These are phyloP conservation scores for Chaetodon trifasciatus DNA, from an alignment of 2,797 vertebrate species.

Conservation along the genomic window DNA sequence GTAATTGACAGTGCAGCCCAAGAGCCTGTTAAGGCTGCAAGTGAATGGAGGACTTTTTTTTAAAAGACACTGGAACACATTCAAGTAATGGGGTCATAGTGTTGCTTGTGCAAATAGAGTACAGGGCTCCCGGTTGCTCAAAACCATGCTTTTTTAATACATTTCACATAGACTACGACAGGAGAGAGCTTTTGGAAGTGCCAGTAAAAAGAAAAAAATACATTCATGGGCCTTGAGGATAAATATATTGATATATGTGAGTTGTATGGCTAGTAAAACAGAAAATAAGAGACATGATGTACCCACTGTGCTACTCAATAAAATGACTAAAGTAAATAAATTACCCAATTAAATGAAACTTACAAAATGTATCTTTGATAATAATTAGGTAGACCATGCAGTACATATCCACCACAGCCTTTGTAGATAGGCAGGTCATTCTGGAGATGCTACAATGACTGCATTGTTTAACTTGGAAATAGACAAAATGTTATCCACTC, in stretches of 20 bases:
- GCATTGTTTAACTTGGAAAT: no score
- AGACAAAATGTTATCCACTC: no score
- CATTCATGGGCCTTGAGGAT: not conserved
- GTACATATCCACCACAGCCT: no score
- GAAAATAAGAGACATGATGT: no score
- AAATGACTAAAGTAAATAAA: no score
- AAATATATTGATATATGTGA: not conserved
- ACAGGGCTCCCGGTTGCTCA: not conserved
- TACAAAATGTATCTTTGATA: no score
- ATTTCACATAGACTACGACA: not conserved
- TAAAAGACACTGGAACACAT: conserved; percentile 30
- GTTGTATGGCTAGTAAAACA: not conserved
- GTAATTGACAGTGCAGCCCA: conserved; percentile 49
- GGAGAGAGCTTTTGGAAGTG: not conserved
- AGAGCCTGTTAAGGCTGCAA: conserved; percentile 45
- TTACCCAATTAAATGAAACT: no score
- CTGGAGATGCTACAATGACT: no score
- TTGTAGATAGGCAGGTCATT: no score
- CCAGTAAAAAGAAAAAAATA: not conserved
- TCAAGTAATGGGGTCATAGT: conserved; percentile 36
- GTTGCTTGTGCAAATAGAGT: conserved; percentile 11
- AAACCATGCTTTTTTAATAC: not conserved
- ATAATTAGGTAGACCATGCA: no score
- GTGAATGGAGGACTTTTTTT: not conserved
- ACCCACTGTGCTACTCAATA: no score